Conservation (phyloP, 2,888 invertebrate species). For the Scaptomyza tumidula region DNA sequence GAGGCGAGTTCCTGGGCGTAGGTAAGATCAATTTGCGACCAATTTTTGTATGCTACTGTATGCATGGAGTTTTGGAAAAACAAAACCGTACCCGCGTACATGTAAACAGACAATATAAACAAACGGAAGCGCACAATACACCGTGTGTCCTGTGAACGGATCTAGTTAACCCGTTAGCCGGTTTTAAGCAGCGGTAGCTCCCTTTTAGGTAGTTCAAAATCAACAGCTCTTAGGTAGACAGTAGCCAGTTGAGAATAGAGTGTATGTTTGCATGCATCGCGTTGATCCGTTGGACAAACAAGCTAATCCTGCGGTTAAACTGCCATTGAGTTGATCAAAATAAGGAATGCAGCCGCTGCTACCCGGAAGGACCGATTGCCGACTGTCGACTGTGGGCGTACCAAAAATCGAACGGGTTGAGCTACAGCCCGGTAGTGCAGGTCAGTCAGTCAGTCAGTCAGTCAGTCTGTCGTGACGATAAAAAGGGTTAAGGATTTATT, state of each 20-base stretch:
- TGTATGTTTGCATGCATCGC: slow-evolving; percentile 69
- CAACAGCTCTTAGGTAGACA: slow-evolving; percentile 20
- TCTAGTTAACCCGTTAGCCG: slow-evolving; percentile 60
- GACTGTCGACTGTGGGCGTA: slow-evolving; percentile 42
- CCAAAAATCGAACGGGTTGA: slow-evolving; percentile 56
- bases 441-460: slow-evolving; percentile 4
- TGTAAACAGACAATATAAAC: slow-evolving; percentile 75
- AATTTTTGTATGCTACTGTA: slow-evolving; percentile 74
- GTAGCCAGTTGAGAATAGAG: slow-evolving; percentile 5
- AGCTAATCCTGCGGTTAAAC: slow-evolving; percentile 84
- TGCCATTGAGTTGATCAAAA: slow-evolving; percentile 82
- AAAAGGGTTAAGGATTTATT: slow-evolving; percentile 65
- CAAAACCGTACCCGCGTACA: slow-evolving; percentile 11
- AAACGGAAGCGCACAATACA: slow-evolving; percentile 63
- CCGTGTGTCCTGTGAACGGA: slow-evolving; percentile 6
- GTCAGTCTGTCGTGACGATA: slow-evolving; percentile 13
- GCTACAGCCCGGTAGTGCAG: not conserved
- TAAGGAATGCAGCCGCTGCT: slow-evolving; percentile 47
- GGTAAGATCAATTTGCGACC: slow-evolving; percentile 80
- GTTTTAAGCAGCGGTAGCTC: not conserved
- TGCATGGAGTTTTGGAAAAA: slow-evolving; percentile 2
- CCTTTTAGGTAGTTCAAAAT: slow-evolving; percentile 26
- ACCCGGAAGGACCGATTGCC: slow-evolving; percentile 66
- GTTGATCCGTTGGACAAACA: slow-evolving; percentile 79
- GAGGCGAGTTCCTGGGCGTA: slow-evolving; percentile 59